A percentile compares a stretch with the other conserved stretches of the same genome.
phyloP scores from a whole-genome alignment of 2,113 vertebrate genomes.

The Arvicanthis niloticus region DNA sequence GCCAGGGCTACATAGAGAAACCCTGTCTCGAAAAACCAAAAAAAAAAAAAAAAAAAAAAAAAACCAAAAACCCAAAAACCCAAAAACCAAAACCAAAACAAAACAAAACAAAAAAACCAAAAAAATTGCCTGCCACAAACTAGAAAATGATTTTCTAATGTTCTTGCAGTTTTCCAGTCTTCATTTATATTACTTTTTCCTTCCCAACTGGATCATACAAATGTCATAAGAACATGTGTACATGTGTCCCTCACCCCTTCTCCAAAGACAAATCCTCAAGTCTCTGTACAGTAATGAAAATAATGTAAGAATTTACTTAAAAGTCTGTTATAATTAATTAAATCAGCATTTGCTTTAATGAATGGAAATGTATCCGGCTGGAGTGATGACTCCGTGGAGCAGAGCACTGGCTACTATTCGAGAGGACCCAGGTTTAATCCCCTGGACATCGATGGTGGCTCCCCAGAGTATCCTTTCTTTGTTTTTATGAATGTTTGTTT shows the following conservation, averaged over 20 bases:
- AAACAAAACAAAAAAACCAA: too few species aligned
- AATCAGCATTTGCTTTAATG: background rate
- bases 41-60: too few species aligned
- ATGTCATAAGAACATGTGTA: conserved; percentile 3
- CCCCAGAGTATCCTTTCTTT: background rate
- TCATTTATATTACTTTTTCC: conserved; percentile 45
- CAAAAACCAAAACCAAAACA: too few species aligned
- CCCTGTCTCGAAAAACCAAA: too few species aligned
- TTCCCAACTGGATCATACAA: background rate
- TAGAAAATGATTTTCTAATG: background rate
- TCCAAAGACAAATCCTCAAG: background rate
- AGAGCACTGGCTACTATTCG: background rate
- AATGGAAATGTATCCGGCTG: background rate
- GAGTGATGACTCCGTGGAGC: background rate
- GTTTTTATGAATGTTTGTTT: too few species aligned
- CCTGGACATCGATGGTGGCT: background rate
- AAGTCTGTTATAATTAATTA: background rate
- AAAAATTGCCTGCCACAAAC: background rate
- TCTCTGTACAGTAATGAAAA: conserved; percentile 17
- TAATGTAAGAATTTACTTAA: background rate
- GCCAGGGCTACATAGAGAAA: too few species aligned
- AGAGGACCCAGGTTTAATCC: background rate
- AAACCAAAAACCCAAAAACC: too few species aligned
- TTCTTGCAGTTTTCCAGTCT: conserved; percentile 41
- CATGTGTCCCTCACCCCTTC: background rate